These are phyloP conservation scores for Protobothrops flavoviridis DNA, from an alignment of 2,113 vertebrate genomes.

Conservation along the genomic window DNA sequence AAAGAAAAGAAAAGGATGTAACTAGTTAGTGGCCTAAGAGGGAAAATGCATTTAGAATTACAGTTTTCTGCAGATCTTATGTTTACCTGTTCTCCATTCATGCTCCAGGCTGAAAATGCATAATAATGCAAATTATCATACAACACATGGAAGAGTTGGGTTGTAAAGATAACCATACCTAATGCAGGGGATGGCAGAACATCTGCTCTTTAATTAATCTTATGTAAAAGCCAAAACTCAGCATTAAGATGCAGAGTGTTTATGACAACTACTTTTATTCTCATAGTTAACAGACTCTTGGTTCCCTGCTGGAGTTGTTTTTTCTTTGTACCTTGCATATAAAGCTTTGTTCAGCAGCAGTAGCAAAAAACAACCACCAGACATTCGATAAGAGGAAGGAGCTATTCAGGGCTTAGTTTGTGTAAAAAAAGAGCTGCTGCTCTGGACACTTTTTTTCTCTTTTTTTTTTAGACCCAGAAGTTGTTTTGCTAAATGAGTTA, in stretches of 20 bases:
- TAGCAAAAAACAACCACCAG: neutral
- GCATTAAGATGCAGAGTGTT: slow-evolving; percentile 69
- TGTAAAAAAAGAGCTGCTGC: neutral
- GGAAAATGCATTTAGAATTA: slow-evolving; percentile 70
- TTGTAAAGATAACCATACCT: slow-evolving; percentile 78
- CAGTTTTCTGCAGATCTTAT: slow-evolving; percentile 66
- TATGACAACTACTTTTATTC: slow-evolving; percentile 70
- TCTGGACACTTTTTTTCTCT: neutral
- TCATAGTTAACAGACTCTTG: slow-evolving; percentile 65
- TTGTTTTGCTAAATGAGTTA: neutral
- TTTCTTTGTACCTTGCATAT: slow-evolving; percentile 67
- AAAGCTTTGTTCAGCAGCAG: slow-evolving; percentile 65
- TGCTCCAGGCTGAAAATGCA: slow-evolving; percentile 75
- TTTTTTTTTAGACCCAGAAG: neutral
- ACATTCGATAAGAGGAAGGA: slow-evolving; percentile 30
- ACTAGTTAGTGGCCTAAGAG: slow-evolving; percentile 66
- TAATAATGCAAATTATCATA: slow-evolving; percentile 76
- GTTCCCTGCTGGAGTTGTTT: slow-evolving; percentile 68
- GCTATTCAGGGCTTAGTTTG: slow-evolving; percentile 14
- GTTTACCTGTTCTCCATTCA: slow-evolving; percentile 77
- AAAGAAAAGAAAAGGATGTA: slow-evolving; percentile 22
- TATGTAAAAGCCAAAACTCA: slow-evolving; percentile 68
- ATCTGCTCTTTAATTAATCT: slow-evolving; percentile 83
- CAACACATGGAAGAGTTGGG: slow-evolving; percentile 67
- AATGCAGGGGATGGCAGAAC: slow-evolving; percentile 68